Evolutionary conservation across 1,140 invertebrate genomes (phyloP), one percentile per base, ranked within the genome.

Genomic region (Apis cerana): DNA sequence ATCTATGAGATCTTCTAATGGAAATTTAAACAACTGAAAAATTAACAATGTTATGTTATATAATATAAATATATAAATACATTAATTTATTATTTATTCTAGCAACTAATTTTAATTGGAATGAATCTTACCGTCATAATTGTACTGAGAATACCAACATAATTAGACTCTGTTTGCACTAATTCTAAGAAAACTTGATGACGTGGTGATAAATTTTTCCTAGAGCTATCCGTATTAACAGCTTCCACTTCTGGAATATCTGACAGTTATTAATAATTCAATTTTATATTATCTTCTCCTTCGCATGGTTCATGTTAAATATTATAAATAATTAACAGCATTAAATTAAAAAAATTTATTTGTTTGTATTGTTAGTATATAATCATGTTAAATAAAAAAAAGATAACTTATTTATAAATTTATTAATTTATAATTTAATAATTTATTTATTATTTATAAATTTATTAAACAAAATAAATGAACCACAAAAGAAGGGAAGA

Each of bases 131-230:
- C 97, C 91, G 96, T 97, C 89, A 98, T 95, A 82, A 99, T 98
- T 64, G 98, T 99, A 88, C 98, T 96, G 80, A 99, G 95, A 90
- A 99, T 99, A 71, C 96, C 96, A 67, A 99, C 98, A 95, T 99
- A 99, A 95, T 99, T 99, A 56, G 96, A 97, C 94, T 99, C 99
- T 13, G 99, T 99, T 92, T 99, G 97, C 54, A 98, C 96, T 69
- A 99, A 95, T 94, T 99, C 99, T 92, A 97, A 96, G 89, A 99
- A 99, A 61, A 98, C 97, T 94, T 97, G 97, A 91, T 98, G 97
- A 68, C 98, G 94, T 2, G 97, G 95, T 23, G 97, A 97, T 88
- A 97, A 95, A 87, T 96, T 95, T 89, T 97, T 96, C 80, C 96
- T 93, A 58, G 95, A 94, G 58, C 95, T 95, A 89, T 96, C 96